Evolutionary conservation across 1,140 invertebrate species (phyloP), one percentile per base, ranked within the genome.

Genomic region (Drosophila lini): DNA sequence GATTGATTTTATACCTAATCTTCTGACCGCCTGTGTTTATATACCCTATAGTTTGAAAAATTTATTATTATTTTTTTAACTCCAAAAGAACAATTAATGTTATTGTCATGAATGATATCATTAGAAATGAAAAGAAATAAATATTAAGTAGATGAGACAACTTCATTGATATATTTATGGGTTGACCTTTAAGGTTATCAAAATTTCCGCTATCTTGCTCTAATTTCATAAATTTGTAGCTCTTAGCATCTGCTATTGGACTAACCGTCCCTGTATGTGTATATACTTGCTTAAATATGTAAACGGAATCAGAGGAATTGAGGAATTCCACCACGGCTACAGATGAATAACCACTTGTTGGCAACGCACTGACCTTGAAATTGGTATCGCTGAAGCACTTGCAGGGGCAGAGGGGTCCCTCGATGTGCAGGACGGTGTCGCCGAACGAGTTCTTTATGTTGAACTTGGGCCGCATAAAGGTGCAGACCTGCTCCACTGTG

Each of bases 401-500:
- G 68, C 91, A 94, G 1, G 94, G 94, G 81, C 94, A 95, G 38
- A 94, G 83, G 5, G 96, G 96, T 6, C 96, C 96, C 86, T 95
- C 94, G 75, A 97, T 95, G 70, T 92, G 93, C 28, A 97, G 93
- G 5, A 97, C 93, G 2, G 93, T 93, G 16, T 96, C 94, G 16
- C 95, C 96, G 28, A 94, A 89, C 4, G 94, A 93, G 83, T 97
- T 94, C 65, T 94, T 94, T 25, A 97, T 93, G 2, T 93, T 90
- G 78, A 96, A 97, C 31, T 94, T 93, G 1, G 96, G 96, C 22
- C 92, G 93, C 45, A 94, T 92, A 28, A 95, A 91, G 34, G 94
- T 94, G 95, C 95, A 97, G n/a, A 96, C 94, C 93, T 97, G 95
- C 42, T 94, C 93, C 11, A 97, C 93, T 2, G 92, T 94, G 1